Conservation (phyloP, 2,888 invertebrate genomes). For the Rhagium mordax region DNA sequence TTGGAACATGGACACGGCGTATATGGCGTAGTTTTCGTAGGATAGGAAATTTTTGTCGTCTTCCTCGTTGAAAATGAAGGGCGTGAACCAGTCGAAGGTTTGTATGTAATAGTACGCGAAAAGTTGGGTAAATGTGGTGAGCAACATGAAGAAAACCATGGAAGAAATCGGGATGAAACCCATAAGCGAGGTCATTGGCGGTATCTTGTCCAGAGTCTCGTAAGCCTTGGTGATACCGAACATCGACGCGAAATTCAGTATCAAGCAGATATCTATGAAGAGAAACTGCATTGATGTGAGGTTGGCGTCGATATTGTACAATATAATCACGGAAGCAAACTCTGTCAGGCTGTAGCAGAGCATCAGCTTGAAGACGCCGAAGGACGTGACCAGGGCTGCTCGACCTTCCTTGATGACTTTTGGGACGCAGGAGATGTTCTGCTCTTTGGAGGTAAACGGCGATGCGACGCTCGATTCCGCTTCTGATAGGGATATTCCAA, state of each 20-base stretch:
- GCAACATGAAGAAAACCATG: slow-evolving; percentile 71
- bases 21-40: slow-evolving; percentile 78
- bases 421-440: slow-evolving; percentile 89
- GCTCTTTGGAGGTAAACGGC: slow-evolving; percentile 90
- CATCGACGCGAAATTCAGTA: slow-evolving; percentile 76
- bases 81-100: slow-evolving; percentile 73
- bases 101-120: slow-evolving; percentile 71
- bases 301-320: slow-evolving; percentile 81
- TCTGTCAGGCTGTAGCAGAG: slow-evolving; percentile 94
- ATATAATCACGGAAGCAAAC: slow-evolving; percentile 90
- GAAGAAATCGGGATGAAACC: slow-evolving; percentile 73
- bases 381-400: slow-evolving; percentile 95
- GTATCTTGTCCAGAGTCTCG: slow-evolving; percentile 69
- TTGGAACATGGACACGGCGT: slow-evolving; percentile 76
- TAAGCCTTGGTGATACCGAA: slow-evolving; percentile 77
- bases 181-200: slow-evolving; percentile 74
- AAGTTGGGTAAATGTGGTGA: slow-evolving; percentile 71
- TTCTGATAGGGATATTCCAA: slow-evolving; percentile 92
- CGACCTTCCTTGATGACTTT: slow-evolving; percentile 89
- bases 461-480: slow-evolving; percentile 95
- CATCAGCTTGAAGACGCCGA: slow-evolving; percentile 99
- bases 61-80: slow-evolving; percentile 67
- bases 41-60: slow-evolving; percentile 62
- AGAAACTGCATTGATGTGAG: slow-evolving; percentile 78
- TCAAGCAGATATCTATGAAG: slow-evolving; percentile 78